A percentile compares a stretch with the other conserved stretches of the same genome.
phyloP scores from a whole-genome alignment of 2,797 vertebrate genomes.

The Bradypodion ventrale region DNA sequence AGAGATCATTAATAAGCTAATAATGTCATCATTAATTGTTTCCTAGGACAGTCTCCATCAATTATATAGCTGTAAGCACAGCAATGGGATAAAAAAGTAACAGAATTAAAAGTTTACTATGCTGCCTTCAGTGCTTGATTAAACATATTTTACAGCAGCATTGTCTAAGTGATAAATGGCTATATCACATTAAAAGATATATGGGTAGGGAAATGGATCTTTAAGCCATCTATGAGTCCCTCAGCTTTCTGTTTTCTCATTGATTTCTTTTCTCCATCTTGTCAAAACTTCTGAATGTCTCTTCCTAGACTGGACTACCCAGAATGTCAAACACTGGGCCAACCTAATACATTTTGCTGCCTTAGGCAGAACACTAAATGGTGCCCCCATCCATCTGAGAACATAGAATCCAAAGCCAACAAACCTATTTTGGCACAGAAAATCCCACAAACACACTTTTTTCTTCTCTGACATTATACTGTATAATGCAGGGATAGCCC shows the following conservation, averaged over 20 bases:
- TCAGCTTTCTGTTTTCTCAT: background rate
- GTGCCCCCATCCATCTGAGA: too few species aligned
- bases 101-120: fast-evolving
- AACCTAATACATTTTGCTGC: background rate
- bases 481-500: too few species aligned
- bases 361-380: too few species aligned
- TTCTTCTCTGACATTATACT: too few species aligned
- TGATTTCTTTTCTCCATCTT: constrained; percentile 34
- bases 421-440: background rate
- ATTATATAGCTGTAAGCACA: constrained; percentile 46
- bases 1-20: constrained; percentile 63
- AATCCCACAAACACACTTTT: background rate
- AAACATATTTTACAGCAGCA: background rate
- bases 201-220: background rate
- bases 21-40: constrained; percentile 66
- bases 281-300: background rate
- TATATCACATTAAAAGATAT: background rate
- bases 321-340: background rate
- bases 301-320: background rate
- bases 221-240: background rate
- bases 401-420: background rate
- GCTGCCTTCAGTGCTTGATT: background rate
- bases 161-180: fast-evolving
- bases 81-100: constrained; percentile 27
- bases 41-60: constrained; percentile 44